Evolutionary conservation across 2,888 invertebrate species (phyloP).

Genomic region (Spilosoma lubricipeda): DNA sequence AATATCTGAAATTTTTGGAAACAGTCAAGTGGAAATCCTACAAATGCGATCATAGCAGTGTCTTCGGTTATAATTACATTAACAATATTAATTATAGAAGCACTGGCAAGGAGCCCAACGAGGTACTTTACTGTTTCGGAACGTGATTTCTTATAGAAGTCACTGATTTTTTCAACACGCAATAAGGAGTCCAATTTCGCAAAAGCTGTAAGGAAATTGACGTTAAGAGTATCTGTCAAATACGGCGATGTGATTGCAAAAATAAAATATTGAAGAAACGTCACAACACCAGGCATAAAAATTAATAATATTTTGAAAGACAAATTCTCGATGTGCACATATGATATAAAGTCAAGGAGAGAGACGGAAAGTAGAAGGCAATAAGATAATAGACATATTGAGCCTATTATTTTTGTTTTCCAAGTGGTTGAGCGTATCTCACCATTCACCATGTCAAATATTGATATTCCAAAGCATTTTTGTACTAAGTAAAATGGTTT

Average conservation of each 20-base stretch:
- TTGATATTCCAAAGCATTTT: background rate
- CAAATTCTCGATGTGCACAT: background rate
- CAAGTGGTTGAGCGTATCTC: background rate
- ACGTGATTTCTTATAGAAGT: slow-evolving; percentile 56
- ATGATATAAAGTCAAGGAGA: background rate
- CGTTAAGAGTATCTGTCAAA: background rate
- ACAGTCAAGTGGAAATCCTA: background rate
- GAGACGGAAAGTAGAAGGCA: background rate
- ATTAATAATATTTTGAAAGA: background rate
- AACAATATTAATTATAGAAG: slow-evolving; percentile 31
- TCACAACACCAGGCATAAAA: background rate
- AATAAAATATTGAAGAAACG: background rate
- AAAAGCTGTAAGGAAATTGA: slow-evolving; percentile 2
- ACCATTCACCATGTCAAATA: background rate
- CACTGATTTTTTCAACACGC: slow-evolving; percentile 27
- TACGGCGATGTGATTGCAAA: background rate
- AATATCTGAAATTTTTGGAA: slow-evolving; percentile 64
- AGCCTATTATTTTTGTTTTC: background rate
- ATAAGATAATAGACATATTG: background rate
- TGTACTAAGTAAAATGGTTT: slow-evolving; percentile 10
- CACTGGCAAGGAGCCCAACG: slow-evolving; percentile 37
- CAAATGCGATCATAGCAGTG: background rate
- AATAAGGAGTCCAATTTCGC: slow-evolving; percentile 8
- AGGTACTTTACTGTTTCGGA: slow-evolving; percentile 41
- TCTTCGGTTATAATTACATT: background rate